Evolutionary conservation across 2,888 invertebrate species (phyloP), one percentile per base, ranked within the genome.

Genomic region (Pteria penguin): DNA sequence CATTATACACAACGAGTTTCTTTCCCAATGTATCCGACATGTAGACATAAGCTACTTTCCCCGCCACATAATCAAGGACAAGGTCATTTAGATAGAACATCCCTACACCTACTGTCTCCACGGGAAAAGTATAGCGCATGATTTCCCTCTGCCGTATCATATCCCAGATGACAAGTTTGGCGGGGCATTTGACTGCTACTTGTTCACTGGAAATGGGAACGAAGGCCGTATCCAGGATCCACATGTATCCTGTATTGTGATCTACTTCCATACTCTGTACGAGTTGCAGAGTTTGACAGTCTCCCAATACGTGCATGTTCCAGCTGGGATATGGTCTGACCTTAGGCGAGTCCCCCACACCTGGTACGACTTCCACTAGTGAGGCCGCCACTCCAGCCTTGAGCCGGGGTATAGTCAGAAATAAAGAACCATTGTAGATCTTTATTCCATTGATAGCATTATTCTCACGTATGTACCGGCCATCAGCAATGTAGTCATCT

Each of bases 251-350:
- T 0, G 83, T 84, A 27, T 82, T 76, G 2, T 82, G 83, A 63
- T 85, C 87, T 5, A 87, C 84, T 61, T 86, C 85, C 85, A 87
- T 86, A 60, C 83, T 81, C 68, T 84, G 84, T 1, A 83, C 82
- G 14, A 80, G 63, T 69, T 86, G 84, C 0, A 87, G 72, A 2
- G 81, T 81, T 11, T 72, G 62, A 71, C 87, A 87, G 58, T 82
- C 72, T 5, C 80, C 82, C 2, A 81, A 32, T 32, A 62, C 63
- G 62, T 86, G 86, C 78, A 82, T 82, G 2, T 79, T 72, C 86
- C 84, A 86, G 68, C 66, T 81, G 1, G 86, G 86, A 54, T 79
- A 83, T 4, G 86, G 85, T 27, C 78, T 65, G 26, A 85, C 70
- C 29, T 81, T 54, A 31, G 80, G 76, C 45, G 32, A 66, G 0